These are phyloP conservation scores for Chaenogobius annularis DNA, from an alignment of 2,113 vertebrate species.

Conservation along the genomic window DNA sequence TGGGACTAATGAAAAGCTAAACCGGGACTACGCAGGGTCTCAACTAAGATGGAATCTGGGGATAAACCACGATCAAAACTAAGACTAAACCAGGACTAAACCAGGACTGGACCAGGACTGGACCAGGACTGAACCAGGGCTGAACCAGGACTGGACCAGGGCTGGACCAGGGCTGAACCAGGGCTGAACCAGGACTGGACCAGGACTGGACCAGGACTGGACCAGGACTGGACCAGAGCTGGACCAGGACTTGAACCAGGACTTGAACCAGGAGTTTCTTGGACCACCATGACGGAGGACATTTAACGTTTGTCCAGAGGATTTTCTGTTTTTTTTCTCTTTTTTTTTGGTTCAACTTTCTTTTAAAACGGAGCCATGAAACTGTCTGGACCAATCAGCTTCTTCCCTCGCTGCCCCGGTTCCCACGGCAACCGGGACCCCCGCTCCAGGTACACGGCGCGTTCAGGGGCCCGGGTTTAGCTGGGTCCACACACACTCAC, in stretches of 20 bases:
- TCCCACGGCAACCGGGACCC: conserved; percentile 66
- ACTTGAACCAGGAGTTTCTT: not conserved
- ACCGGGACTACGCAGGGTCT: too few species aligned
- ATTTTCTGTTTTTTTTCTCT: not conserved
- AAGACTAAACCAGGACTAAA: not conserved
- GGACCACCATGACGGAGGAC: not conserved
- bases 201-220: too few species aligned
- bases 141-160: not conserved
- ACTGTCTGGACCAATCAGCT: conserved; percentile 62
- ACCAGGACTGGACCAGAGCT: too few species aligned
- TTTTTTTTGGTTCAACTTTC: not conserved
- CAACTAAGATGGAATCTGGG: not conserved
- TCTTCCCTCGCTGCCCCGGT: conserved; percentile 59
- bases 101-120: not conserved
- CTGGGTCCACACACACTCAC: too few species aligned
- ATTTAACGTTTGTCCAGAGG: not conserved
- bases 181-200: too few species aligned
- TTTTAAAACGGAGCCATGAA: conserved; percentile 65
- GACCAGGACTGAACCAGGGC: not conserved
- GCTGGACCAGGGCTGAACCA: too few species aligned
- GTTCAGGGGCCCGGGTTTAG: not conserved
- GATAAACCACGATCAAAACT: not conserved
- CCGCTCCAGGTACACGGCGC: conserved; percentile 65
- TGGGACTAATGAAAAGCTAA: not conserved
- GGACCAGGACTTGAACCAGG: not conserved